Evolutionary conservation across 2,888 invertebrate species (phyloP).

Genomic region (Osmoderma eremita): DNA sequence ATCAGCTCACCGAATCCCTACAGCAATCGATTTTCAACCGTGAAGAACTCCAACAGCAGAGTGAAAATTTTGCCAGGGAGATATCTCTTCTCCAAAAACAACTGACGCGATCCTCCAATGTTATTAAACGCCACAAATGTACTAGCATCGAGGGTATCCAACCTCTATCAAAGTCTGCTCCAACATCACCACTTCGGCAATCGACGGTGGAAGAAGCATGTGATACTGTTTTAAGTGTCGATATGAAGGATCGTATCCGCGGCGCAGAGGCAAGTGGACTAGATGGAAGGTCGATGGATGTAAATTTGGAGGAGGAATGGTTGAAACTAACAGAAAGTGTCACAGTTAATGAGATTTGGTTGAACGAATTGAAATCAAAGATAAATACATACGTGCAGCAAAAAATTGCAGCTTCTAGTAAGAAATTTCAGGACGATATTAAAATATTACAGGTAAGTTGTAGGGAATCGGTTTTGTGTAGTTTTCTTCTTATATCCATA

Average conservation of each 20-base stretch:
- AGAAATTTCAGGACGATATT: constrained; percentile 51
- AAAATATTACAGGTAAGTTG: constrained; percentile 53
- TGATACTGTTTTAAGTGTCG: no score
- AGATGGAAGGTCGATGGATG: constrained; percentile 1
- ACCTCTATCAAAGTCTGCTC: neutral
- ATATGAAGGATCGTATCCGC: no score
- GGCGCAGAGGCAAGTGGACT: no score
- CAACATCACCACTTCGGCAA: neutral
- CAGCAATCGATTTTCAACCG: constrained; percentile 73
- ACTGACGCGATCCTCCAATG: constrained; percentile 63
- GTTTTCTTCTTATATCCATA: neutral
- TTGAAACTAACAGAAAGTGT: constrained; percentile 50
- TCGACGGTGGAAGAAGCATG: neutral
- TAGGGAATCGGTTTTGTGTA: neutral
- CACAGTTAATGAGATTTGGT: constrained; percentile 47
- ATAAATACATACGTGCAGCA: constrained; percentile 52
- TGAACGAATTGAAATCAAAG: constrained; percentile 52
- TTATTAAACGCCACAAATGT: constrained; percentile 57
- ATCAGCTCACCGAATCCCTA: constrained; percentile 76
- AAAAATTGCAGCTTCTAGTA: constrained; percentile 48
- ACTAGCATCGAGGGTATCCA: constrained; percentile 1
- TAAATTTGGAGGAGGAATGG: constrained; percentile 49
- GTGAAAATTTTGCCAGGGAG: constrained; percentile 71
- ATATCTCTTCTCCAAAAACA: constrained; percentile 67
- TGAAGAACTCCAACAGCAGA: constrained; percentile 71